phyloP scores from a whole-genome alignment of 2,888 invertebrate species.

The Acronicta psi region DNA sequence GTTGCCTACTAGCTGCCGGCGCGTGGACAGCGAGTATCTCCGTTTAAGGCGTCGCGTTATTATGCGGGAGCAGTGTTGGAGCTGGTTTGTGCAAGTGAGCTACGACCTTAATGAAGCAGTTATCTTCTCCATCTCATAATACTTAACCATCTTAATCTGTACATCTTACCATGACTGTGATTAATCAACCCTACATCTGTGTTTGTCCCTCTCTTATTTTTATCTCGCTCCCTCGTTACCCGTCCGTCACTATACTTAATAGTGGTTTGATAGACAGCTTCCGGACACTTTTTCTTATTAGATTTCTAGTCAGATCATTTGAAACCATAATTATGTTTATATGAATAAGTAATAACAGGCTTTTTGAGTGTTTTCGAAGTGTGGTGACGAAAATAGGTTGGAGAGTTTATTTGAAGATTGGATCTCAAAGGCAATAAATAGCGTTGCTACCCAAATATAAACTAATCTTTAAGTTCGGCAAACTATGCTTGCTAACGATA shows the following conservation, averaged over 20 bases:
- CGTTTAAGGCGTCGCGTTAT: too few species aligned
- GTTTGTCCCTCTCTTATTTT: conserved; percentile 34
- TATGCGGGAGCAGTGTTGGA: too few species aligned
- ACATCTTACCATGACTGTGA: conserved; percentile 24
- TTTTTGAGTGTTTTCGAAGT: conserved; percentile 12
- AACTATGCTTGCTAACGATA: too few species aligned
- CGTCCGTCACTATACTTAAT: conserved; percentile 53
- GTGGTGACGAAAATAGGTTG: conserved; percentile 8
- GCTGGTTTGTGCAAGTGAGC: too few species aligned
- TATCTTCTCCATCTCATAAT: neutral
- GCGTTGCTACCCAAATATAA: too few species aligned
- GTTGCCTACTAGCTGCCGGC: too few species aligned
- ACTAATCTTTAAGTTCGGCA: too few species aligned
- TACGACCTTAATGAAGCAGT: too few species aligned
- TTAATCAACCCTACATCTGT: conserved; percentile 50
- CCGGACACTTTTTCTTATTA: conserved; percentile 48
- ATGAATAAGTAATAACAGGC: conserved; percentile 21
- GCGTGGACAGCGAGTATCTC: too few species aligned
- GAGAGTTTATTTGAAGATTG: neutral
- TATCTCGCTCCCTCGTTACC: conserved; percentile 53
- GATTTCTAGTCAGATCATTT: conserved; percentile 31
- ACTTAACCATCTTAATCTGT: neutral
- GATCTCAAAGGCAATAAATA: neutral
- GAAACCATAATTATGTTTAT: conserved; percentile 35
- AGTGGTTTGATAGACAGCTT: conserved; percentile 59